phyloP scores from a whole-genome alignment of 2,113 vertebrate genomes.

The Heterocephalus glaber region DNA sequence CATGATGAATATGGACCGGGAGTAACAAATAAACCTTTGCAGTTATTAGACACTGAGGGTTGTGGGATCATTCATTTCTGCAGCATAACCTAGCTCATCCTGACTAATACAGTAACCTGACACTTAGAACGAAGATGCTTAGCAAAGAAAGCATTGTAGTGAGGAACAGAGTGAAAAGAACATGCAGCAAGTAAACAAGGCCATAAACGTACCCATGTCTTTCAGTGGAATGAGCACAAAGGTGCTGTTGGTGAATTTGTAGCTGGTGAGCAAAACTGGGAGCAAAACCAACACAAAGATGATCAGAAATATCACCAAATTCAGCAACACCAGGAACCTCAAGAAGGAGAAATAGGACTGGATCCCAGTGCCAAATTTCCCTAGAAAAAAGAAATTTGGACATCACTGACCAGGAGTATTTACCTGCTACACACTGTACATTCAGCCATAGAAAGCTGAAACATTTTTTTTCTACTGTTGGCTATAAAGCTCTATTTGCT shows the following conservation, averaged over 20 bases:
- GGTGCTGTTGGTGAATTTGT: constrained; percentile 87
- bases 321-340: constrained; percentile 95
- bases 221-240: constrained; percentile 62
- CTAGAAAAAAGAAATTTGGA: constrained; percentile 82
- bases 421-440: neutral
- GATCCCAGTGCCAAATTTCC: constrained; percentile 95
- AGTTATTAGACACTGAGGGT: neutral
- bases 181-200: neutral
- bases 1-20: neutral
- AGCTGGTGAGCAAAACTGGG: constrained; percentile 86
- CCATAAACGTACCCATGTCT: constrained; percentile 79
- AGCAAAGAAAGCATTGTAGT: neutral
- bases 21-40: neutral
- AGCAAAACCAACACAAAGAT: constrained; percentile 93
- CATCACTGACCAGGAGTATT: neutral
- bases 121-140: neutral
- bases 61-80: neutral
- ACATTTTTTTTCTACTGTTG: neutral
- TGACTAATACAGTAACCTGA: neutral
- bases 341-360: constrained; percentile 98
- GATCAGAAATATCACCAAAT: constrained; percentile 92
- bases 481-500: neutral
- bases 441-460: neutral
- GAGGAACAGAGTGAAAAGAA: neutral
- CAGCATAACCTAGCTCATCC: neutral